Evolutionary conservation across 2,113 vertebrate genomes (phyloP).

Genomic region (Nettapus auritus): DNA sequence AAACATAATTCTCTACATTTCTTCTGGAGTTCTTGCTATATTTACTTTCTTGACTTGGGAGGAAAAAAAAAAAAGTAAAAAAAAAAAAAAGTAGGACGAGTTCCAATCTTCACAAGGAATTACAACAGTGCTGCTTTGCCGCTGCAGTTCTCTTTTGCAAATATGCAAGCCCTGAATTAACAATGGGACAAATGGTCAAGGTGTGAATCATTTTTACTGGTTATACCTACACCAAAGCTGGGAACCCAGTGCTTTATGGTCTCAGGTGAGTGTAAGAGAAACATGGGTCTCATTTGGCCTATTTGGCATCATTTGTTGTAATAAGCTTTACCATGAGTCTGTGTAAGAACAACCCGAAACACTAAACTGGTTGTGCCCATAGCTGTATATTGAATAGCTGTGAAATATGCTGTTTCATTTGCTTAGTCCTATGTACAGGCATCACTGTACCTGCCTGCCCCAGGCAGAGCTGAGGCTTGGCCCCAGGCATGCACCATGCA

Average conservation of each 20-base stretch:
- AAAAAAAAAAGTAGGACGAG: background rate
- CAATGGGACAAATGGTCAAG: background rate
- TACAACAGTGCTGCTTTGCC: background rate
- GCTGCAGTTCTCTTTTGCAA: background rate
- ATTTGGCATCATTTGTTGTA: too few species aligned
- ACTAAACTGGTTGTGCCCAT: background rate
- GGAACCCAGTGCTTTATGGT: background rate
- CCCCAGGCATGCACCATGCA: background rate
- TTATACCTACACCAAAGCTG: background rate
- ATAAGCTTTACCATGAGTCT: background rate
- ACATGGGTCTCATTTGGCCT: background rate
- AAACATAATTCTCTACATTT: background rate
- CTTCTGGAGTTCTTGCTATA: background rate
- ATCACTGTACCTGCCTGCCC: too few species aligned
- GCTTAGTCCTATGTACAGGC: background rate
- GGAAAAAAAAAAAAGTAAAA: background rate
- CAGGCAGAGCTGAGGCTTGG: background rate
- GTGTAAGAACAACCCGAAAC: background rate
- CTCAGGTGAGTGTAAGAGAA: accelerated
- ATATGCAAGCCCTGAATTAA: background rate
- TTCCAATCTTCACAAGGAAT: background rate
- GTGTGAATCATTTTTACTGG: background rate
- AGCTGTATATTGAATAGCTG: background rate
- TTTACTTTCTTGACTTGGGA: background rate
- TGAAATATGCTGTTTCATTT: background rate